Percentiles rank a stretch among this genome's conserved stretches.
These are phyloP conservation scores for Periophthalmus modestus DNA, from an alignment of 2,113 vertebrate genomes.

Conservation along the genomic window DNA sequence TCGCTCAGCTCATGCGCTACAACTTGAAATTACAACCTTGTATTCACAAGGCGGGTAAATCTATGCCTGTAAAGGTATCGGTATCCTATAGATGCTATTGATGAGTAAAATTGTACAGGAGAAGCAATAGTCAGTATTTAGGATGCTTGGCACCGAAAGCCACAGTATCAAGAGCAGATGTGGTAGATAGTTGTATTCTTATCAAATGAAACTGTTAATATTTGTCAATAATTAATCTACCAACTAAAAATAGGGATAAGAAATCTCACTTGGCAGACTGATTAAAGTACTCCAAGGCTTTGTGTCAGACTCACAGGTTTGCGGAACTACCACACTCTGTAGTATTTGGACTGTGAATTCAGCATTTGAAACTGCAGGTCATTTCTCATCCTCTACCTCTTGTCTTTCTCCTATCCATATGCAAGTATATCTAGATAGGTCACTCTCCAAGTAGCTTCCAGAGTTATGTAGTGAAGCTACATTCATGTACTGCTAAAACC, in stretches of 20 bases:
- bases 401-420: not conserved
- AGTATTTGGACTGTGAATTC: not conserved
- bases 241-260: conserved; percentile 18
- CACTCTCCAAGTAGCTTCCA: too few species aligned
- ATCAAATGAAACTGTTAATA: not conserved
- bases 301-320: conserved; percentile 2
- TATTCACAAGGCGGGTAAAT: conserved; percentile 40
- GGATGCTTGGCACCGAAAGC: conserved; percentile 34
- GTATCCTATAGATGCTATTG: conserved; percentile 40
- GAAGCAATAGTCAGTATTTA: conserved; percentile 27
- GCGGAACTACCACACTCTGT: conserved; percentile 9
- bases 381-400: not conserved
- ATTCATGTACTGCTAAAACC: not conserved
- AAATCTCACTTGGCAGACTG: conserved; percentile 57
- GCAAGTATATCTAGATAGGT: too few species aligned
- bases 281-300: conserved; percentile 23
- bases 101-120: conserved; percentile 44
- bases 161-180: conserved; percentile 26
- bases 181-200: conserved; percentile 18
- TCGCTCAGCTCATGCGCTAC: conserved; percentile 62
- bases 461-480: not conserved
- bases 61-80: conserved; percentile 33
- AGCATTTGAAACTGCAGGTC: not conserved
- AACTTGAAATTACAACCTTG: conserved; percentile 44
- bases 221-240: conserved; percentile 18